Evolutionary conservation across 2,888 invertebrate genomes (phyloP).

Genomic region (Meiosimyza platycephala): DNA sequence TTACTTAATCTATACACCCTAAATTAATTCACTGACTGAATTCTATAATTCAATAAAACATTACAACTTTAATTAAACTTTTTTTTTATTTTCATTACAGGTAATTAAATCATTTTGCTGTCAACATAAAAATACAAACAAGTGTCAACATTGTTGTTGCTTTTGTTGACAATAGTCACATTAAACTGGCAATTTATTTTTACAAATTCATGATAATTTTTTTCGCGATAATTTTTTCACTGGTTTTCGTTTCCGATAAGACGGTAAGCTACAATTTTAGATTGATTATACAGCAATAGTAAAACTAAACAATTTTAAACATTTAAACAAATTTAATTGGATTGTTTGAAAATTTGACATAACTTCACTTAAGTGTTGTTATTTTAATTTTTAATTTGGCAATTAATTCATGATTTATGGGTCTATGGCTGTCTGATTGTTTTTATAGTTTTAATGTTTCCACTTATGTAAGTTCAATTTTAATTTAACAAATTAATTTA

Average conservation of each 20-base stretch:
- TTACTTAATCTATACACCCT: no score
- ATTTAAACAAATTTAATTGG: not conserved
- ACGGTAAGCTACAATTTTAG: no score
- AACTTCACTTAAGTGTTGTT: no score
- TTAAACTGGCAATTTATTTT: not conserved
- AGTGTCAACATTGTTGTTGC: no score
- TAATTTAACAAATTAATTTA: not conserved
- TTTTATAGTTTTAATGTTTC: not conserved
- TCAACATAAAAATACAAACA: constrained; percentile 22
- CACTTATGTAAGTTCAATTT: not conserved
- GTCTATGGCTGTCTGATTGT: not conserved
- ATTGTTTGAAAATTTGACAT: not conserved
- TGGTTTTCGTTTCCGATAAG: not conserved
- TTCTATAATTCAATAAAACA: no score
- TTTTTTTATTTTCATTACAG: constrained; percentile 32
- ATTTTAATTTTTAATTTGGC: no score
- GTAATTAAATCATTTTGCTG: constrained; percentile 39
- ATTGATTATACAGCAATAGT: not conserved
- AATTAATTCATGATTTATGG: not conserved
- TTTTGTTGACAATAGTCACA: constrained; percentile 3
- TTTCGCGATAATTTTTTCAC: not conserved
- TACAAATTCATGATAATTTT: not conserved
- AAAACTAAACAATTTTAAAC: not conserved
- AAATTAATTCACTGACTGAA: no score
- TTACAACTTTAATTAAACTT: not conserved